These are phyloP conservation scores for Struthio camelus DNA, from an alignment of 2,113 vertebrate genomes.

Conservation along the genomic window DNA sequence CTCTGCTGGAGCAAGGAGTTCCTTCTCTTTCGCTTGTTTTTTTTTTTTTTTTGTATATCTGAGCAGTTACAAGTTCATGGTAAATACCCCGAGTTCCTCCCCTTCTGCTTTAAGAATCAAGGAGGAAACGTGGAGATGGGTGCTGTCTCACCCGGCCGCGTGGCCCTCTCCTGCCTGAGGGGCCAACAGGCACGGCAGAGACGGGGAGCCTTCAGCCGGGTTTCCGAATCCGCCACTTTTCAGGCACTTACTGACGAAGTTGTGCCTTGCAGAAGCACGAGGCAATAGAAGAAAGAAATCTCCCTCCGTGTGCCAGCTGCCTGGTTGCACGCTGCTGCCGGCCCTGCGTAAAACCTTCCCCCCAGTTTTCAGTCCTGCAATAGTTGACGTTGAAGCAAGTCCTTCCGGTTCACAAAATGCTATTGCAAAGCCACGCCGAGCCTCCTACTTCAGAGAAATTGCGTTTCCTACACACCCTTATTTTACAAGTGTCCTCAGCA, in stretches of 20 bases:
- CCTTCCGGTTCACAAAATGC: background rate
- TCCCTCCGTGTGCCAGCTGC: background rate
- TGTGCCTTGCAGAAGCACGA: background rate
- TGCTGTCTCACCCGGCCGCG: too few relatives aligned
- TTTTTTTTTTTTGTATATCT: too few relatives aligned
- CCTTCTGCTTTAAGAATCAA: rapidly evolving
- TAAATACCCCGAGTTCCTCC: rapidly evolving
- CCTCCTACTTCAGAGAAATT: background rate
- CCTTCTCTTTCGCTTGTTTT: rapidly evolving
- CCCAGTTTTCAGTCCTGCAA: constrained; percentile 18
- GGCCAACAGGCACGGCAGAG: rapidly evolving
- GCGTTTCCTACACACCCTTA: too few relatives aligned
- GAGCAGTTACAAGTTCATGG: rapidly evolving
- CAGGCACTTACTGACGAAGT: background rate
- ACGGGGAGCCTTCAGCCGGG: background rate
- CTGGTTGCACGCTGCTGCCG: background rate
- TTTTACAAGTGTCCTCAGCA: rapidly evolving
- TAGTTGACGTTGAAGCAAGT: background rate
- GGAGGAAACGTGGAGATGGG: too few relatives aligned
- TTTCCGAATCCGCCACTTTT: background rate
- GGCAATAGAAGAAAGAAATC: background rate
- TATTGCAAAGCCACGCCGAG: background rate
- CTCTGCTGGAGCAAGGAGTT: background rate
- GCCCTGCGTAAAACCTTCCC: constrained; percentile 15
- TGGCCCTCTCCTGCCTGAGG: background rate